Base-by-base conservation (phyloP, 2,113 vertebrate genomes). In the Sphyrna mokarran region DNA sequence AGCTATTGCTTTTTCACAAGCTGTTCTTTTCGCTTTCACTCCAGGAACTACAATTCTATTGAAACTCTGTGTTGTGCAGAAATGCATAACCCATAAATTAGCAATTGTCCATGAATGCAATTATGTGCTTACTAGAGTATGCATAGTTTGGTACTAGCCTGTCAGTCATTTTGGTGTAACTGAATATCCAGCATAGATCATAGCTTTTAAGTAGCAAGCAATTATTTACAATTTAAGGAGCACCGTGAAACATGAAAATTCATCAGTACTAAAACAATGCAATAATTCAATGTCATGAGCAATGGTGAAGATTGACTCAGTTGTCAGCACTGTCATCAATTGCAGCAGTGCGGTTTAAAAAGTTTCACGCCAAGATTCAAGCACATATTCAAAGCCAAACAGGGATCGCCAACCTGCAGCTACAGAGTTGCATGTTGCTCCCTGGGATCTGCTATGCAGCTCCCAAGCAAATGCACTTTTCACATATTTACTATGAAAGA, bases 161-260 rank as follows among this genome's bases (percentile, higher is more conserved):
- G 78, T n/a, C 33, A 78, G 11, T 78, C 29, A 78, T 78, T 78
- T n/a, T n/a, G 33, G n/a, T 80, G 78, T 37, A n/a, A 80, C 78
- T 37, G 78, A 37, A 80, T 80, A 80, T n/a, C n/a, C 78, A 80
- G n/a, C 33, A 16, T 37, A 37, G n/a, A 80, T 80, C 78, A 80
- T 80, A 80, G n/a, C 78, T 80, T 80, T n/a, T n/a, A 80, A 80
- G 78, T 37, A 80, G n/a, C 78, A 80, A 80, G 78, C n/a, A 37
- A 78, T 78, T 78, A 78, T 78, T 78, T 78, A 78, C 14, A 80
- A 18, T 37, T 37, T 40, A 80, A 37, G 37, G 13, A 80, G 33
- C 11, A 14, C 76, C n/a, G 10, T 78, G 76, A n/a, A 78, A n/a
- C 33, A 78, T 78, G 33, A 3, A 11, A n/a, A 78, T 78, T 78